Evolutionary conservation across 1,140 invertebrate species (phyloP).

Genomic region (Musca vetustissima): DNA sequence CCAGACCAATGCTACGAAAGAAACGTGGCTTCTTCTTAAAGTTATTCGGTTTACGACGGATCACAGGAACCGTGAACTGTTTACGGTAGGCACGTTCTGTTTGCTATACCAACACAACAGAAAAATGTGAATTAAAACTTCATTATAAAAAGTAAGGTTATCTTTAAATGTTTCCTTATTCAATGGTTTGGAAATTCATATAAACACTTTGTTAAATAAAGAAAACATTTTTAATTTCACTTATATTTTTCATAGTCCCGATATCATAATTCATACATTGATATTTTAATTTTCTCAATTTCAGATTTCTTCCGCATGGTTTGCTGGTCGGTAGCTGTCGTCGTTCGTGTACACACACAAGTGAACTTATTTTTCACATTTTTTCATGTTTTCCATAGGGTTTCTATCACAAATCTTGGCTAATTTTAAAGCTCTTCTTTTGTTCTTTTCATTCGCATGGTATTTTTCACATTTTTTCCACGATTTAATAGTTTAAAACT

Average conservation of each 20-base stretch:
- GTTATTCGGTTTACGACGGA: conserved; percentile 76
- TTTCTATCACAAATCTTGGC: background rate
- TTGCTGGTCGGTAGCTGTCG: background rate
- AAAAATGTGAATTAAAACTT: conserved; percentile 33
- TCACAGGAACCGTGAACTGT: conserved; percentile 92
- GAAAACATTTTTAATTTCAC: background rate
- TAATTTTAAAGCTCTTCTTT: background rate
- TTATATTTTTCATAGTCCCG: background rate
- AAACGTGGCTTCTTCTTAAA: conserved; percentile 76
- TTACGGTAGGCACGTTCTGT: conserved; percentile 92
- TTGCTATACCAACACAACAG: conserved; percentile 57
- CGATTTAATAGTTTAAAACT: conserved; percentile 40
- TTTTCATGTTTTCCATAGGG: background rate
- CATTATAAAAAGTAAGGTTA: conserved; percentile 42
- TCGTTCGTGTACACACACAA: background rate
- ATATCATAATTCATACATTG: background rate
- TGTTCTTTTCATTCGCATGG: conserved; percentile 1
- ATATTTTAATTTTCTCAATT: background rate
- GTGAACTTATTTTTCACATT: background rate
- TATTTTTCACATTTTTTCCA: conserved; percentile 12
- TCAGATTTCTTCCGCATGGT: conserved; percentile 7
- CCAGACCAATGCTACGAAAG: conserved; percentile 90
- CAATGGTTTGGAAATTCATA: background rate
- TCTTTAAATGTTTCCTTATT: conserved; percentile 29
- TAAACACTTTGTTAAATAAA: background rate